Evolutionary conservation across 2,888 invertebrate genomes (phyloP), one percentile per base, ranked within the genome.

Genomic region (Sminthurinus aureus): DNA sequence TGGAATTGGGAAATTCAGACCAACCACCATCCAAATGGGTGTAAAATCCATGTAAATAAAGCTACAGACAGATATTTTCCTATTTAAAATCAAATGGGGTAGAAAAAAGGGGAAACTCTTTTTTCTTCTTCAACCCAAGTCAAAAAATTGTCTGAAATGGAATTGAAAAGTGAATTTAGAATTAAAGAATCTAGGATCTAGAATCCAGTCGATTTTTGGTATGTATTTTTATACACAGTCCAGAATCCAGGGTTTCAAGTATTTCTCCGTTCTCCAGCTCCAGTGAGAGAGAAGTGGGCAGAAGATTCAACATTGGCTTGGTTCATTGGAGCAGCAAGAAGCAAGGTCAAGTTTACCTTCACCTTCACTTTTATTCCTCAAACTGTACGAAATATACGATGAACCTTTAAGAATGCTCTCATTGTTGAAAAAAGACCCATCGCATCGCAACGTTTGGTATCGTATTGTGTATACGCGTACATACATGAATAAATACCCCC

Each of bases 321-420:
- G 38, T 38, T 6, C 24, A 26, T 15, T 22, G 51, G 76, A 22
- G 52, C 38, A 64, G 15, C 22, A 6, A 78, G 73, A 75, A 71
- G 71, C 26, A 80, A 80, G 80, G 80, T 80, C 80, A 80, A 71
- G 80, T 69, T 71, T 50, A 71, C 71, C 79, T 67, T 66, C 26
- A 67, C 22, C 50, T 38, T 79, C 67, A 67, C 24, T 75, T 75
- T 75, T 20, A 76, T 22, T 50, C 75, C n/a, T 69, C 67, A 71
- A 71, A 20, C 15, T 67, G 67, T 67, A 18, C 67, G n/a, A 20
- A 20, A n/a, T 38, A 38, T 1, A 38, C 38, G 38, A 38, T 38
- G 26, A 20, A 13, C 71, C 24, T 71, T 71, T 13, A 71, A 71
- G 22, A 26, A 71, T 71, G 67, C 67, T 22, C 67, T n/a, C 67